phyloP scores from a whole-genome alignment of 2,888 invertebrate species.

The Lasioglossum marginatum region DNA sequence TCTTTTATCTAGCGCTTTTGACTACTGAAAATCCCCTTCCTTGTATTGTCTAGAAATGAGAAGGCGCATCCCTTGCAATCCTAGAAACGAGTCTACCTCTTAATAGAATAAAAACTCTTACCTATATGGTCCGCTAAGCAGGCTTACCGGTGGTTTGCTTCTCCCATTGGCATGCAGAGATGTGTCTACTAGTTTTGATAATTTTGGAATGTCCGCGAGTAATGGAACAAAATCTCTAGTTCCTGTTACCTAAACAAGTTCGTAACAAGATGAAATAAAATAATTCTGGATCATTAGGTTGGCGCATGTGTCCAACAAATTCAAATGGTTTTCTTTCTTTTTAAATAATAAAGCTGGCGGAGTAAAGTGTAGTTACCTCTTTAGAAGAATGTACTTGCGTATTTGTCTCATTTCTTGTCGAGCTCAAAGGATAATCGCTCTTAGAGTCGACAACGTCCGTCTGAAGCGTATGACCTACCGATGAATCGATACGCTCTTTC shows the following conservation, averaged over 20 bases:
- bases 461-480: conserved; percentile 21
- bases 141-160: conserved; percentile 77
- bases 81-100: too few relatives aligned
- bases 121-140: conserved; percentile 76
- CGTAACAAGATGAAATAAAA: neutral
- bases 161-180: conserved; percentile 60
- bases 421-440: conserved; percentile 10
- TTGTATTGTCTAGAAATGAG: too few relatives aligned
- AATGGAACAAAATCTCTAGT: conserved; percentile 72
- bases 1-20: too few relatives aligned
- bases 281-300: neutral
- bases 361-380: conserved; percentile 54
- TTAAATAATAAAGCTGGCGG: too few relatives aligned
- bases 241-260: conserved; percentile 29
- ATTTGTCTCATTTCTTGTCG: conserved; percentile 30
- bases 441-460: conserved; percentile 24
- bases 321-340: too few relatives aligned
- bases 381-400: conserved; percentile 34
- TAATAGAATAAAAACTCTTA: conserved; percentile 51
- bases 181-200: conserved; percentile 64
- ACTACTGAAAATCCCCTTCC: too few relatives aligned
- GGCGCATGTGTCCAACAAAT: neutral
- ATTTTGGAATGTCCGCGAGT: conserved; percentile 77
- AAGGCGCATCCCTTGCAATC: too few relatives aligned
- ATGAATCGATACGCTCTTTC: conserved; percentile 33